These are phyloP conservation scores for Eucidaris tribuloides DNA, from an alignment of 35 echinoderm and acorn worm genomes.

Conservation along the genomic window DNA sequence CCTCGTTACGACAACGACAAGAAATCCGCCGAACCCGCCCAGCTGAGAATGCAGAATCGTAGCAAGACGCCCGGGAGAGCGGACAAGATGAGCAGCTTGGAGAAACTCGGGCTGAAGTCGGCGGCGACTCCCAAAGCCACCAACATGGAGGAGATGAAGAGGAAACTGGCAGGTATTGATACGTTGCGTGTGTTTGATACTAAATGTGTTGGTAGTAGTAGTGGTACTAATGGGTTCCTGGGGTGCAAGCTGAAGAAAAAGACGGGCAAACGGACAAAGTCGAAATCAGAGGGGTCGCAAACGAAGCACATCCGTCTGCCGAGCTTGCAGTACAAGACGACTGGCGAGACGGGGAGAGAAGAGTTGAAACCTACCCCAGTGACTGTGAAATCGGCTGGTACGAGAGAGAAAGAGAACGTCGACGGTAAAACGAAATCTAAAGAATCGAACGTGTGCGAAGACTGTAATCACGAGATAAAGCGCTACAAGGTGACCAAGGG, in stretches of 20 bases:
- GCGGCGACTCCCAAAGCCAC: slow-evolving; percentile 28
- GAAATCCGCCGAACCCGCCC: neutral
- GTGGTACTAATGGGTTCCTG: neutral
- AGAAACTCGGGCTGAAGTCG: slow-evolving; percentile 1
- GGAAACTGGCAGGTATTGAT: slow-evolving; percentile 91
- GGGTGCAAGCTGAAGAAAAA: slow-evolving; percentile 16
- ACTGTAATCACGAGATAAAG: neutral
- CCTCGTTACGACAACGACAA: neutral
- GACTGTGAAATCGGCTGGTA: slow-evolving; percentile 19
- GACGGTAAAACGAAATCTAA: neutral
- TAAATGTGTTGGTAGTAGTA: neutral
- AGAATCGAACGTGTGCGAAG: slow-evolving; percentile 6
- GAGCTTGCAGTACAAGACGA: slow-evolving; percentile 29
- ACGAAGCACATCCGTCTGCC: slow-evolving; percentile 45
- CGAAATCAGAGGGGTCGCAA: neutral
- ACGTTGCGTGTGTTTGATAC: slow-evolving; percentile 10
- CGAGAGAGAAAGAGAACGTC: neutral
- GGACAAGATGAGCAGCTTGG: neutral
- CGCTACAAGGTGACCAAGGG: neutral
- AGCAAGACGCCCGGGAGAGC: slow-evolving; percentile 16
- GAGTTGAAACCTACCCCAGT: slow-evolving; percentile 42
- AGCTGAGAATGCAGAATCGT: neutral
- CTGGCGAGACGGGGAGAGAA: slow-evolving; percentile 23
- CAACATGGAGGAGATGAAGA: slow-evolving; percentile 84
- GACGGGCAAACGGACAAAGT: neutral